These are phyloP conservation scores for Semibalanus balanoides DNA, from an alignment of 1,140 invertebrate genomes.

Conservation along the genomic window DNA sequence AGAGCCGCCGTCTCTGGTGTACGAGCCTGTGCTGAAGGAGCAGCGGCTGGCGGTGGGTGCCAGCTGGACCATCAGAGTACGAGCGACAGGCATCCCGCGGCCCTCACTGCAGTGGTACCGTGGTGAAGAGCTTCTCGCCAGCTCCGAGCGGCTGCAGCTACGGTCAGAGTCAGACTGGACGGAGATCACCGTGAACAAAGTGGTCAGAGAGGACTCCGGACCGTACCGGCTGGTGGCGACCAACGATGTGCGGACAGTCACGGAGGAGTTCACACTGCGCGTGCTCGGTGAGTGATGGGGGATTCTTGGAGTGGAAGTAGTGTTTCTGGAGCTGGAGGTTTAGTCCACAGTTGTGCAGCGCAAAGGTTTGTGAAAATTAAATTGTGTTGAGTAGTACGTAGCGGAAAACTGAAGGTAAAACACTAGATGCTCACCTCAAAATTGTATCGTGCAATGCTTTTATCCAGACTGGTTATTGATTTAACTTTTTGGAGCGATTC, in stretches of 20 bases:
- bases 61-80: conserved; percentile 44
- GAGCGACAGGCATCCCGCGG: conserved; percentile 46
- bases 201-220: conserved; percentile 44
- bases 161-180: conserved; percentile 41
- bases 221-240: conserved; percentile 47
- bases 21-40: conserved; percentile 42
- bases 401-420: too few relatives aligned
- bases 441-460: too few relatives aligned
- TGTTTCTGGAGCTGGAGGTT: too few relatives aligned
- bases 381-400: too few relatives aligned
- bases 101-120: conserved; percentile 49
- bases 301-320: too few relatives aligned
- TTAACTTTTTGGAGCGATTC: too few relatives aligned
- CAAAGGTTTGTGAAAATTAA: too few relatives aligned
- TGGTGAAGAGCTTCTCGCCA: conserved; percentile 39
- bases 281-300: conserved; percentile 53
- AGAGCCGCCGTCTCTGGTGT: conserved; percentile 45
- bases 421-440: too few relatives aligned
- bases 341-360: too few relatives aligned
- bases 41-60: conserved; percentile 42
- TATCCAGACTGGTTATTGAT: too few relatives aligned
- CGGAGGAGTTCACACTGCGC: conserved; percentile 53
- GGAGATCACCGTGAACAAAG: conserved; percentile 43
- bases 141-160: conserved; percentile 33
- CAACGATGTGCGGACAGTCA: conserved; percentile 51